These are phyloP conservation scores for Oryzias melastigma DNA, from an alignment of 2,113 vertebrate species.

Conservation along the genomic window DNA sequence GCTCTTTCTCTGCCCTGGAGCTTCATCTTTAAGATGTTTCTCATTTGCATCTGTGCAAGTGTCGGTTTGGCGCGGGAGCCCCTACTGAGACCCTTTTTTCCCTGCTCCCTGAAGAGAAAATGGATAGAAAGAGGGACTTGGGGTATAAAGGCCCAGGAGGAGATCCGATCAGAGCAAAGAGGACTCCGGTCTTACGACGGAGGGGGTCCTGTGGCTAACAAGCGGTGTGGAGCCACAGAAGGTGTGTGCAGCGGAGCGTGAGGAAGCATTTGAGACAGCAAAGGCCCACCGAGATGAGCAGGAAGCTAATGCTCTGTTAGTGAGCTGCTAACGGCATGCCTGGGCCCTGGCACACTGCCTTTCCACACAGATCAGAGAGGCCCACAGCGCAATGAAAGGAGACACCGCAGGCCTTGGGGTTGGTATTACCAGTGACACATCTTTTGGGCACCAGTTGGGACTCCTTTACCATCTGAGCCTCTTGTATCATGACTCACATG, in stretches of 20 bases:
- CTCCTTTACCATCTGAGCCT: conserved; percentile 73
- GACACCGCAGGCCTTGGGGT: conserved; percentile 69
- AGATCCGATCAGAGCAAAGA: conserved; percentile 27
- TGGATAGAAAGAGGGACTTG: conserved; percentile 11
- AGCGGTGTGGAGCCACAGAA: conserved; percentile 69
- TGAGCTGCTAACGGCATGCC: conserved; percentile 72
- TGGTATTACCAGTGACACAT: conserved; percentile 71
- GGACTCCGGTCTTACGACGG: conserved; percentile 45
- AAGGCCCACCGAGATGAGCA: conserved; percentile 62
- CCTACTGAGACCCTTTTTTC: conserved; percentile 29
- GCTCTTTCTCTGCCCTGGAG: conserved; percentile 13
- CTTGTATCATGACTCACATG: conserved; percentile 55
- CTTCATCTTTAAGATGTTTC: conserved; percentile 14
- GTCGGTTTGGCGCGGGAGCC: conserved; percentile 11
- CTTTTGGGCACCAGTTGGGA: conserved; percentile 73
- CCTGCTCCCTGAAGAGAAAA: conserved; percentile 17
- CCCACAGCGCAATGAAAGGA: conserved; percentile 62
- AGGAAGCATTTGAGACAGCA: conserved; percentile 70
- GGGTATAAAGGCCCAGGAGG: conserved; percentile 26
- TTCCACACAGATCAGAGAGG: conserved; percentile 68
- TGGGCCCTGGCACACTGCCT: conserved; percentile 52
- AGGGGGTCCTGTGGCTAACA: conserved; percentile 53
- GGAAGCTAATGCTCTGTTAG: conserved; percentile 73
- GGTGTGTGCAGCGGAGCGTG: conserved; percentile 69
- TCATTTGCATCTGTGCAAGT: conserved; percentile 10